Evolutionary conservation across 1,140 invertebrate species (phyloP), one percentile per base, ranked within the genome.

Genomic region (Papilio glaucus): DNA sequence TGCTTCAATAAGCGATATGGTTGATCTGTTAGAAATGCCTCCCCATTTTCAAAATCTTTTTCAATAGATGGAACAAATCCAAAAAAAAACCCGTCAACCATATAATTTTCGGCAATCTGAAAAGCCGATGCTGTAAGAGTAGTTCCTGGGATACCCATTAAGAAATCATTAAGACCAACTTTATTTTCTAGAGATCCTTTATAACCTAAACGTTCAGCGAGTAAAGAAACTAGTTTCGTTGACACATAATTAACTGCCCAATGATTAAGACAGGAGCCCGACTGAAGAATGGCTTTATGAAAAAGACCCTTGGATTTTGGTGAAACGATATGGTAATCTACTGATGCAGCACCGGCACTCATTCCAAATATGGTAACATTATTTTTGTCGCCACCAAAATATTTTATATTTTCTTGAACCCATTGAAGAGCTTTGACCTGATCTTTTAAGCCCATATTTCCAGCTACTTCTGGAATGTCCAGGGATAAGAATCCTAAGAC

Each of bases 401-500:
- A 73, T 61, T 78, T 74, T 15, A 92, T 91, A 77, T 93, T 86
- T 5, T 84, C n/a, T n/a, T n/a, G n/a, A n/a, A n/a, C n/a, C n/a
- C n/a, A n/a, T n/a, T n/a, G n/a, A n/a, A n/a, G n/a, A n/a, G n/a
- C n/a, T n/a, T n/a, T n/a, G n/a, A n/a, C n/a, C n/a, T n/a, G n/a
- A n/a, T n/a, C n/a, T n/a, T 53, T 77, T 91, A 95, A 75, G 1
- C 94, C 94, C 82, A 89, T 92, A 77, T 95, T 95, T 37, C 94
- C 95, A 7, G 88, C 68, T 18, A 85, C 89, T 74, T 85, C 82
- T 0, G 76, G 80, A 41, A 89, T 86, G 70, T 82, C 81, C 21
- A 93, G 81, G 42, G 84, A 84, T 37, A 94, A 75, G 71, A 94
- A 94, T 21, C 94, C 94, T 73, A 95, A 82, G 13, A 91, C 73